These are phyloP conservation scores for Hydrophis major DNA, from an alignment of 2,797 vertebrate genomes.

Conservation along the genomic window DNA sequence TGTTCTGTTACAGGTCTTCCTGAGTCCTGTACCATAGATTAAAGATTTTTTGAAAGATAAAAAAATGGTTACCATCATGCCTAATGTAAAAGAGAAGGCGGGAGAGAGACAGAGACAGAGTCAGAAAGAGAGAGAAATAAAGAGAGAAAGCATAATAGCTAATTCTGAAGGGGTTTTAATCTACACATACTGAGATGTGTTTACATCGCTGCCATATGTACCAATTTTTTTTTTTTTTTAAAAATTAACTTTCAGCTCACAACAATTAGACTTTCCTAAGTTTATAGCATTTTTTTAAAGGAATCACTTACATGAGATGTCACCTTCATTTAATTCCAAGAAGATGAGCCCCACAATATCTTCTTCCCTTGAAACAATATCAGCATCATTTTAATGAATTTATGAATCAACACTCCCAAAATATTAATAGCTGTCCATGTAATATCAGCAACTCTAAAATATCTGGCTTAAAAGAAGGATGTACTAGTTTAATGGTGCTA, in stretches of 20 bases:
- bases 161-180: constrained; percentile 65
- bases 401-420: constrained; percentile 38
- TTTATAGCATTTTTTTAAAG: constrained; percentile 46
- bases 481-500: constrained; percentile 2
- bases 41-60: constrained; percentile 74
- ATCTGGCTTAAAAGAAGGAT: constrained; percentile 8
- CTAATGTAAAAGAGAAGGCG: constrained; percentile 59
- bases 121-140: constrained; percentile 40
- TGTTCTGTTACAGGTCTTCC: constrained; percentile 81
- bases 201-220: constrained; percentile 50
- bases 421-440: constrained; percentile 41
- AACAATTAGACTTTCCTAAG: constrained; percentile 57
- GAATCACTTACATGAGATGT: not conserved
- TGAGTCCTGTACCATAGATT: constrained; percentile 80
- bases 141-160: constrained; percentile 56
- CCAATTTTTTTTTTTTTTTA: not conserved
- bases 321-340: constrained; percentile 36
- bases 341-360: constrained; percentile 44
- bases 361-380: not conserved
- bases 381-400: constrained; percentile 5
- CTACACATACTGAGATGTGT: constrained; percentile 55
- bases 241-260: not conserved
- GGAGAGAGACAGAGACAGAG: constrained; percentile 23
- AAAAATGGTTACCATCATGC: constrained; percentile 74
- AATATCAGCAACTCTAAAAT: constrained; percentile 41